Base-by-base conservation (phyloP, 2,888 invertebrate genomes). In the Loripinus fragilis region DNA sequence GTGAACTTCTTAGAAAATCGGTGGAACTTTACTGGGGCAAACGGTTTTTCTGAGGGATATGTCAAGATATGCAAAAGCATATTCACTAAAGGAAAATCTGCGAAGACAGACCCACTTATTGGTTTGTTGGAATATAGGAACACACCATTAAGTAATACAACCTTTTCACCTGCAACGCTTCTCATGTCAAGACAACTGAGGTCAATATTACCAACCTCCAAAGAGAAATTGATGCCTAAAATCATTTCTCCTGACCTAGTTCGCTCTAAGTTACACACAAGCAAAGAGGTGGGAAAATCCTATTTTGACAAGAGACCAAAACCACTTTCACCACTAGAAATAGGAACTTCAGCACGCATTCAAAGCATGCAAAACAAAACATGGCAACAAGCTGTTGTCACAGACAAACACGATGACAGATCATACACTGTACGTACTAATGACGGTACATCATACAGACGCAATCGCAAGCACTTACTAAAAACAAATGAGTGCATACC, bases 311-410 rank as follows among this genome's bases (percentile, higher is more conserved):
- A 23, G 41, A 38, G 17, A 3, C 38, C 38, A 67, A 28, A 25
- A 23, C 17, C 35, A 28, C 30, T 71, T 23, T 17, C 15, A 71
- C 20, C 7, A 8, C 41, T 70, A n/a, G 50, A 48, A 33, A 30
- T 70, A n/a, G 50, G 70, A 33, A 30, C 25, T n/a, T 70, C 20
- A 42, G 70, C 52, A 30, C 48, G 38, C 7, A 5, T 38, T 38
- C 38, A 38, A 12, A 38, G 12, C 12, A 33, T 17, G 20, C 48
- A 48, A 48, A 52, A 71, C 52, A 50, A 28, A 50, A 55, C 23
- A 35, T 71, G 10, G 71, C n/a, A 69, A 69, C 45, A 42, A 30
- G 69, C 71, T 17, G 30, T 71, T 33, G n/a, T 30, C 23, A 50
- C 50, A 35, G 55, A 38, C 33, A 71, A 55, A 30, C 30, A 71